Percentiles rank a stretch among this genome's conserved stretches.
Conservation (phyloP, 2,888 invertebrate species). For the Volucella inflata region DNA sequence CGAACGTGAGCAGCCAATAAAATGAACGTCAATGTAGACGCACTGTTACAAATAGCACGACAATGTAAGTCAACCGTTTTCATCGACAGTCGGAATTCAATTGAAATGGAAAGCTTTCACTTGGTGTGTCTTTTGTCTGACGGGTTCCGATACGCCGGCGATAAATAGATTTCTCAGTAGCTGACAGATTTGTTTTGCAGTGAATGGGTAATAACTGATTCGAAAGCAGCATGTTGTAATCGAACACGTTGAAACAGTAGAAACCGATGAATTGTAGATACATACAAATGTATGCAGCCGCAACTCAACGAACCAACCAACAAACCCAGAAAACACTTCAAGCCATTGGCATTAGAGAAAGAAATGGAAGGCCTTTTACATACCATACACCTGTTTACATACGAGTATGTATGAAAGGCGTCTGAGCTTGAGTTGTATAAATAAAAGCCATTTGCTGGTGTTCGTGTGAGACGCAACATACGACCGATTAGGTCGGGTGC, state of each 20-base stretch:
- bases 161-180: slow-evolving; percentile 21
- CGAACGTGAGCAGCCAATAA: slow-evolving; percentile 5
- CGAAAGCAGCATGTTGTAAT: slow-evolving; percentile 49
- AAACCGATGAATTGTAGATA: background rate
- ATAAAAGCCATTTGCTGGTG: background rate
- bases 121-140: slow-evolving; percentile 51
- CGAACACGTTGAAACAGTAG: background rate
- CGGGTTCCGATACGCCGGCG: slow-evolving; percentile 41
- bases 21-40: background rate
- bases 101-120: slow-evolving; percentile 68
- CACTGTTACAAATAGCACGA: background rate
- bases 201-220: slow-evolving; percentile 19
- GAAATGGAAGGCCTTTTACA: slow-evolving; percentile 34
- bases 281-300: background rate
- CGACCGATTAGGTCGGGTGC: slow-evolving; percentile 1
- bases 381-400: no score
- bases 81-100: slow-evolving; percentile 63
- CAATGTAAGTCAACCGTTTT: slow-evolving; percentile 44
- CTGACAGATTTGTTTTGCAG: background rate
- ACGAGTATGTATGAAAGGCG: background rate
- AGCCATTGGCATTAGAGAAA: background rate
- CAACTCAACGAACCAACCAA: background rate
- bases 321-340: background rate
- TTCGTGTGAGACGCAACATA: slow-evolving; percentile 30
- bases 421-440: no score